These are phyloP conservation scores for Anguilla pacifica DNA, from an alignment of 2,797 vertebrate species.

Conservation along the genomic window DNA sequence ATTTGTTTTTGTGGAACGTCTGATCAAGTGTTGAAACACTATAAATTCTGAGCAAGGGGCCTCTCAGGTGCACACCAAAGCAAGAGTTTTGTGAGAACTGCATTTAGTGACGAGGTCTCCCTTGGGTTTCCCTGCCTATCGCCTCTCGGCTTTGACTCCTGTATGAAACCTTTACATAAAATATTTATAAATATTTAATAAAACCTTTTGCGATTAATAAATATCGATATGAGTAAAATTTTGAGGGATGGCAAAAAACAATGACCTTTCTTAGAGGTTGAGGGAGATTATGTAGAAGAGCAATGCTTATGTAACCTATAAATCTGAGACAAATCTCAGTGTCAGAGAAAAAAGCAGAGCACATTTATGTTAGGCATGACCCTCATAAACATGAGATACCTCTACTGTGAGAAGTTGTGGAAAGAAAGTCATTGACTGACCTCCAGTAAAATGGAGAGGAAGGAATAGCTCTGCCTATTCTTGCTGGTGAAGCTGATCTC, in stretches of 20 bases:
- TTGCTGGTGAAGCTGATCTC: slow-evolving; percentile 42
- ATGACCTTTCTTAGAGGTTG: background rate
- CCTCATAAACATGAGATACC: slow-evolving; percentile 27
- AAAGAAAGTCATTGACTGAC: slow-evolving; percentile 48
- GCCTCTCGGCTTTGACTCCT: slow-evolving; percentile 10
- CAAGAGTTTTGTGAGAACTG: slow-evolving; percentile 18
- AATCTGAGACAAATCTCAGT: background rate
- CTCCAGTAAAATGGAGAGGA: slow-evolving; percentile 51
- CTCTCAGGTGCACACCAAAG: slow-evolving; percentile 22
- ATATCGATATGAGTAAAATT: background rate
- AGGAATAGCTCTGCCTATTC: slow-evolving; percentile 59
- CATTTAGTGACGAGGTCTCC: slow-evolving; percentile 22
- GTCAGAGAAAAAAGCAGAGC: background rate
- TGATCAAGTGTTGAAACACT: slow-evolving; percentile 6
- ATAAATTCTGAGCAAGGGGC: background rate
- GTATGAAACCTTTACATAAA: background rate
- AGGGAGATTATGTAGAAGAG: background rate
- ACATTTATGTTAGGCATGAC: background rate
- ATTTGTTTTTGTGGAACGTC: slow-evolving; percentile 23
- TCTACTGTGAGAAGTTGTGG: slow-evolving; percentile 31
- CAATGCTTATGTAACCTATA: background rate
- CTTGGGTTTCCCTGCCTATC: background rate
- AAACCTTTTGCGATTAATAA: background rate
- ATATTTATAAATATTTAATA: background rate
- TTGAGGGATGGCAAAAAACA: background rate